Evolutionary conservation across 1,140 invertebrate genomes (phyloP), one percentile per base, ranked within the genome.

Genomic region (Drosophila insularis): DNA sequence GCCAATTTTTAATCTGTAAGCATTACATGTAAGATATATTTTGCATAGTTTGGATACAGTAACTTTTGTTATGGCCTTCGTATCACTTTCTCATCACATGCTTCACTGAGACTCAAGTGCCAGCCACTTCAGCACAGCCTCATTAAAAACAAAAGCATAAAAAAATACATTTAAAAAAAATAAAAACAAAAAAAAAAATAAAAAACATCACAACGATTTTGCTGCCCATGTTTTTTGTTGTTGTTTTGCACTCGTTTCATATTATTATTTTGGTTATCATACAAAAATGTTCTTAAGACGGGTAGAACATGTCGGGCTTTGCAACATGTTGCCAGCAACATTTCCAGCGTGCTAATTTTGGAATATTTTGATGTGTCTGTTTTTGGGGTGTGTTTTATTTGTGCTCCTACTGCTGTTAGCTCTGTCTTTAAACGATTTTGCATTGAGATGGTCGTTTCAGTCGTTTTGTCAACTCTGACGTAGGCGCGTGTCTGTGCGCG

Each of bases 61-160:
- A 50, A 50, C 43, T 50, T 21, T 50, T 11, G 4, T 21, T 50
- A 50, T 19, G 43, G 8, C 43, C 43, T 21, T 50, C 43, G 43
- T 50, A 50, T 35, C 55, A 35, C 31, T 35, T 58, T 37, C 55
- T 11, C 55, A 58, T 70, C 62, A 63, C 72, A 64, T 60, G 63
- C 70, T 43, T 35, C 64, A 63, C 54, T 63, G 27, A 21, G 63
- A 55, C 63, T 74, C 63, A 81, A 81, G 79, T 43, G 68, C 35
- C 72, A 58, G 79, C 78, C 79, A 81, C 79, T 81, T 81, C 79
- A 71, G 74, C 74, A 81, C 79, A 81, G 80, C 71, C 79, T 81
- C 79, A 81, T 81, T 81, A 81, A 71, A 67, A 67, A 14, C 31
- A 58, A 58, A 58, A 58, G 35, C 31, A 35, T 14, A 11, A 35